A percentile compares a stretch with the other conserved stretches of the same genome.
phyloP scores from a whole-genome alignment of 2,797 vertebrate species.

The Lithobates pipiens region DNA sequence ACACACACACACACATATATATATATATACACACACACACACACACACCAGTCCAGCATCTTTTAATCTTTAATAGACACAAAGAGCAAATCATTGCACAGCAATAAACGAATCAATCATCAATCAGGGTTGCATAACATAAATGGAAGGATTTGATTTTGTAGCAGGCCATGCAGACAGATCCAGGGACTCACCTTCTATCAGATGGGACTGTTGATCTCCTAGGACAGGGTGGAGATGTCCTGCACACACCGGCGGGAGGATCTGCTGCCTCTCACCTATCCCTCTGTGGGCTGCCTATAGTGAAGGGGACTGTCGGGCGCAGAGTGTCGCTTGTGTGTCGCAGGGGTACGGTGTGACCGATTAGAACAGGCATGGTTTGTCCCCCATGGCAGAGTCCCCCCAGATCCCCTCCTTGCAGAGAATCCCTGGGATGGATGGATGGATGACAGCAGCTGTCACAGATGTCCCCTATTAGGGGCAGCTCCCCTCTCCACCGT shows the following conservation, averaged over 20 bases:
- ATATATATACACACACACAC: no score
- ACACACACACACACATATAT: no score
- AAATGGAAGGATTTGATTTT: no score
- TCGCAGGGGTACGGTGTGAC: not conserved
- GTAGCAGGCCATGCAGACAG: not conserved
- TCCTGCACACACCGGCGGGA: no score
- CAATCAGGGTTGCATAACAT: no score
- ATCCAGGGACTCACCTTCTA: conserved; percentile 29
- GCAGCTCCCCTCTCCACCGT: conserved; percentile 3
- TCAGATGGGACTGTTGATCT: not conserved
- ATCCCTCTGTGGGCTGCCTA: not conserved
- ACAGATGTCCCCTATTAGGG: conserved; percentile 18
- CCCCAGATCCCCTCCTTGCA: conserved; percentile 7
- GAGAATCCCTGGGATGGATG: not conserved
- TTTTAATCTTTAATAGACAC: no score
- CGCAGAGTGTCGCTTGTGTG: conserved; percentile 4
- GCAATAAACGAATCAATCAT: no score
- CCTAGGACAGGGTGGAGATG: not conserved
- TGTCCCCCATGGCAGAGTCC: conserved; percentile 23
- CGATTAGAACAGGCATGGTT: conserved; percentile 26
- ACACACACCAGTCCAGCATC: no score
- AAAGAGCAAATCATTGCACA: no score
- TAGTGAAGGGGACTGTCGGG: no score
- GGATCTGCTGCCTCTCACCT: not conserved
- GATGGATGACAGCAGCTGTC: not conserved